Evolutionary conservation across 2,888 invertebrate species (phyloP).

Genomic region (Dexiosoma caninum): DNA sequence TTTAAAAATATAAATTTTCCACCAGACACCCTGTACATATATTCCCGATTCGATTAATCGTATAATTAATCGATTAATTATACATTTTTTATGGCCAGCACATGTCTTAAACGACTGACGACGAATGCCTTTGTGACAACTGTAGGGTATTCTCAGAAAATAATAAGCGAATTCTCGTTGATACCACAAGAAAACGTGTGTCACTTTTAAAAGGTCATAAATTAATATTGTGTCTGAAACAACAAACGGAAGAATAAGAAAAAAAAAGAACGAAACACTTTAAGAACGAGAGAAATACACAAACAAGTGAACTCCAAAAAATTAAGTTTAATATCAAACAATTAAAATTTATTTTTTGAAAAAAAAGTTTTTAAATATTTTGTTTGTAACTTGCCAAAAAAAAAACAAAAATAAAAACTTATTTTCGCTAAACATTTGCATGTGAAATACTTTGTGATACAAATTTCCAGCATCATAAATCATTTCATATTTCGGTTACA

Average conservation of each 20-base stretch:
- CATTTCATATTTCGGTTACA: slow-evolving; percentile 36
- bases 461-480: slow-evolving; percentile 55
- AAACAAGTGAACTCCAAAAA: neutral
- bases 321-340: slow-evolving; percentile 52
- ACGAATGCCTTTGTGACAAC: neutral
- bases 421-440: slow-evolving; percentile 13
- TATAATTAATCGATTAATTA: too few species aligned
- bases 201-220: slow-evolving; percentile 62
- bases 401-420: slow-evolving; percentile 30
- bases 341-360: slow-evolving; percentile 53
- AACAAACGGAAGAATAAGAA: slow-evolving; percentile 7
- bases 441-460: neutral
- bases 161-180: slow-evolving; percentile 40
- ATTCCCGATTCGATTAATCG: too few species aligned
- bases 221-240: slow-evolving; percentile 56
- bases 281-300: neutral
- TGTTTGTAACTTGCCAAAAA: neutral
- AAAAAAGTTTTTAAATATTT: neutral
- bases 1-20: too few species aligned
- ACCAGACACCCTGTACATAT: too few species aligned
- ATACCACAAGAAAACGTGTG: slow-evolving; percentile 63
- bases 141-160: slow-evolving; percentile 14
- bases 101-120: too few species aligned
- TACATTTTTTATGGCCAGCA: too few species aligned
- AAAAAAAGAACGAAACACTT: slow-evolving; percentile 1